A percentile compares a stretch with the other conserved stretches of the same genome.
Evolutionary conservation across 2,797 vertebrate species (phyloP).

Genomic region (Myioborus melanocephalus): DNA sequence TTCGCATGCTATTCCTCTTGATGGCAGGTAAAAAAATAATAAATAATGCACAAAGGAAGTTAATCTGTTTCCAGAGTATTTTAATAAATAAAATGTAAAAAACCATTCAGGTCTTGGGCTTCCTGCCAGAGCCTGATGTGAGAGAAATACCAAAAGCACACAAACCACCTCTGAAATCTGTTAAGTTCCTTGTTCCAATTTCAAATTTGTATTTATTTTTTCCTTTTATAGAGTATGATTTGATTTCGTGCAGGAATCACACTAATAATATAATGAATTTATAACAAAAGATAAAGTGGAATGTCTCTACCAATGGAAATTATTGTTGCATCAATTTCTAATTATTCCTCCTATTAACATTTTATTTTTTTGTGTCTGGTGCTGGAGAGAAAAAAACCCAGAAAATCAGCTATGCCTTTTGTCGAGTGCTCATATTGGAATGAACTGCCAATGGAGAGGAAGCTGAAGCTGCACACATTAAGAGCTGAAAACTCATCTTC

Average conservation of each 20-base stretch:
- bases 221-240: neutral
- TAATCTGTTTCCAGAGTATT: constrained; percentile 46
- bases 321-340: neutral
- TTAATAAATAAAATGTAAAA: constrained; percentile 62
- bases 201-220: constrained; percentile 9
- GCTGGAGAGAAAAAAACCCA: neutral
- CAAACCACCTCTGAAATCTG: neutral
- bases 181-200: constrained; percentile 30
- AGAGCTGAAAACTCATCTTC: neutral
- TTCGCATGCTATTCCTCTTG: neutral
- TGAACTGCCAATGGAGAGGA: neutral
- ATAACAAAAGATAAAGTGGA: neutral
- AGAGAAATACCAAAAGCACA: constrained; percentile 3
- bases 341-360: neutral
- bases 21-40: constrained; percentile 47
- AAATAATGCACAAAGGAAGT: constrained; percentile 57
- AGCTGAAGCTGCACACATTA: neutral
- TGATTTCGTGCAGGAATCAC: constrained; percentile 16
- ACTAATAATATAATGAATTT: constrained; percentile 14
- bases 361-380: neutral
- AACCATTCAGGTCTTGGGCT: constrained; percentile 16
- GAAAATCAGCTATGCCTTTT: neutral
- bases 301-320: neutral
- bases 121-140: constrained; percentile 21
- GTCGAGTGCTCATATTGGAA: neutral